Evolutionary conservation across 2,113 vertebrate genomes (phyloP), one percentile per base, ranked within the genome.

Genomic region (Sus scrofa): DNA sequence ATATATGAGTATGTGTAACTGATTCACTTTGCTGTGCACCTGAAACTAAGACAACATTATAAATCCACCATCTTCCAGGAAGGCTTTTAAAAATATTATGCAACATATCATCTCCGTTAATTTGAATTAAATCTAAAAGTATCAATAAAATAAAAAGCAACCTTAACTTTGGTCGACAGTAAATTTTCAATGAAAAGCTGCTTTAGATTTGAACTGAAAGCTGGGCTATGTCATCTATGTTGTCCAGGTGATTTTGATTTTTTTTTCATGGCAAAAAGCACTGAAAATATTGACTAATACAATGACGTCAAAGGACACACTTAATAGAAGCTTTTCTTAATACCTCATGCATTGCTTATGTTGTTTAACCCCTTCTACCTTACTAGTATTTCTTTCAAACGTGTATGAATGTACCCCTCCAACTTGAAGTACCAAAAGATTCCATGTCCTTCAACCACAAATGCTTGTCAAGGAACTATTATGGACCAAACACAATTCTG

Each of bases 61-160:
- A 44, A 44, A 44, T 44, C 44, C 4, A 44, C 44, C 44, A 44
- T 44, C 4, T 8, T 44, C 44, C 44, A 44, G 44, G 4, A 44
- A 44, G 8, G 8, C 44, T 44, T 44, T 44, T 6, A 44, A 44
- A 44, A 44, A 44, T 8, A 44, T 68, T 78, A 96, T 52, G 18
- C 4, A 89, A 95, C 89, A 70, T 84, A 75, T 37, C 77, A 83
- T 75, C 27, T 62, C 77, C 68, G 86, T n/a, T 67, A 70, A 63
- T 86, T 75, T 95, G 32, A 79, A 65, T 89, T 86, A 87, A 78
- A 54, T 73, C 18, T 27, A 90, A 95, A 71, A 32, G 30, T 60
- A 67, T 83, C 50, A 74, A 24, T 34, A 82, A 89, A 65, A 88
- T 89, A 93, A 95, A 95, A 91, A 19, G 9, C 34, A 89, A 44